A percentile compares a stretch with the other conserved stretches of the same genome.
Conservation (phyloP, 2,888 invertebrate species). For the Drosophila anceps region DNA sequence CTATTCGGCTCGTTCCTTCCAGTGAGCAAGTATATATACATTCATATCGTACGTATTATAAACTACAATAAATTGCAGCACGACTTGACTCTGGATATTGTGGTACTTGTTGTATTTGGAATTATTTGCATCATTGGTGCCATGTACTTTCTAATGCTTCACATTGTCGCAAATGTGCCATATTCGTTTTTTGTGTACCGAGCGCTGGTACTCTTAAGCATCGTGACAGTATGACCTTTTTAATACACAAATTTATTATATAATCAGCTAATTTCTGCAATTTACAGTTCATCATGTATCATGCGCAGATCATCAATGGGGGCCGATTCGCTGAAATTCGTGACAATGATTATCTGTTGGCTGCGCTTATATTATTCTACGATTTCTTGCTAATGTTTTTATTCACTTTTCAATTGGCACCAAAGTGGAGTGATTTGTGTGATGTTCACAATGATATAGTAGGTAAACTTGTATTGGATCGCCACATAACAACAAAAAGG, state of each 20-base stretch:
- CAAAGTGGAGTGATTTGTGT: conserved; percentile 59
- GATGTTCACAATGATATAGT: conserved; percentile 16
- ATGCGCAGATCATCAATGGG: conserved; percentile 68
- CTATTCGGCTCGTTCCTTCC: conserved; percentile 40
- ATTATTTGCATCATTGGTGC: conserved; percentile 53
- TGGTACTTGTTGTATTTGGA: conserved; percentile 54
- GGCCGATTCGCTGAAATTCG: conserved; percentile 64
- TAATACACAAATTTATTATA: neutral
- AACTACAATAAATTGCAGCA: conserved; percentile 29
- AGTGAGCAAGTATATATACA: conserved; percentile 25
- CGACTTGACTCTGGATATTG: conserved; percentile 61
- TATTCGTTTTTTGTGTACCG: conserved; percentile 44
- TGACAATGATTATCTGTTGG: conserved; percentile 51
- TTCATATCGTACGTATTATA: neutral
- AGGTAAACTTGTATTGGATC: conserved; percentile 13
- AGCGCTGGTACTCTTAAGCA: conserved; percentile 40
- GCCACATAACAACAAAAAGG: neutral
- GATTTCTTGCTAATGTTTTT: conserved; percentile 62
- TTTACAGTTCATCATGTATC: conserved; percentile 65
- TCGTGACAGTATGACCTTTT: conserved; percentile 41
- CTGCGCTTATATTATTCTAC: conserved; percentile 52
- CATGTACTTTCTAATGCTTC: conserved; percentile 61
- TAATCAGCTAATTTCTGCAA: no score
- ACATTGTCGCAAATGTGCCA: conserved; percentile 49
- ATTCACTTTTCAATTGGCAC: conserved; percentile 47